Conservation (phyloP, 1,140 invertebrate genomes). For the Neodiprion virginianus region DNA sequence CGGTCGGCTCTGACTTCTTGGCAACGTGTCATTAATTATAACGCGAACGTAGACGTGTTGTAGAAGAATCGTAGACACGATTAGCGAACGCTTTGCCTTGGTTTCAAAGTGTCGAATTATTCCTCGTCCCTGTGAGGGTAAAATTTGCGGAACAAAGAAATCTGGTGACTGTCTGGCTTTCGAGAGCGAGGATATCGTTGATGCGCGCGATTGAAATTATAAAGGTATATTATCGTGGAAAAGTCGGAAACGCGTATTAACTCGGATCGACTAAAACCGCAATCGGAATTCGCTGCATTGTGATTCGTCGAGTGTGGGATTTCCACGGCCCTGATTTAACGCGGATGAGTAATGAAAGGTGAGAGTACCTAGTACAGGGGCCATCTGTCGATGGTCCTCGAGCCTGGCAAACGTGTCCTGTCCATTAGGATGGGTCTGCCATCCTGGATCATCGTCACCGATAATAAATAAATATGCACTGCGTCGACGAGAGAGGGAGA, state of each 20-base stretch:
- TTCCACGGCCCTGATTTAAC: neutral
- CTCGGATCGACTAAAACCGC: no score
- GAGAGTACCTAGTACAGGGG: neutral
- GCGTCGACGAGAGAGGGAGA: neutral
- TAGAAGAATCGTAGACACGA: neutral
- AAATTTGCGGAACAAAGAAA: no score
- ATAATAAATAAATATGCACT: slow-evolving; percentile 4
- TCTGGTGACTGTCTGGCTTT: no score
- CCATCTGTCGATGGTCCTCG: neutral
- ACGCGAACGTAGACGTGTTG: neutral
- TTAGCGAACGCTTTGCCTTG: neutral
- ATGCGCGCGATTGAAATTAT: no score
- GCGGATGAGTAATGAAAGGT: neutral
- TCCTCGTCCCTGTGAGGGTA: neutral
- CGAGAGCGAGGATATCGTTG: no score
- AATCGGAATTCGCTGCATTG: no score
- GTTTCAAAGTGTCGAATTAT: neutral
- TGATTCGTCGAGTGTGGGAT: no score
- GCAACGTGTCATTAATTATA: neutral
- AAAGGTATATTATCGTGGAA: no score
- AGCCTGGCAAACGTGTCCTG: neutral
- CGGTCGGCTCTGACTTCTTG: neutral
- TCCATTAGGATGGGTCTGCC: neutral
- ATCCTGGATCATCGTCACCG: slow-evolving; percentile 1
- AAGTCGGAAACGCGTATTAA: no score